Percentiles rank a stretch among this genome's conserved stretches.
Conservation (phyloP, 2,888 invertebrate species). For the Leistus spinibarbis region DNA sequence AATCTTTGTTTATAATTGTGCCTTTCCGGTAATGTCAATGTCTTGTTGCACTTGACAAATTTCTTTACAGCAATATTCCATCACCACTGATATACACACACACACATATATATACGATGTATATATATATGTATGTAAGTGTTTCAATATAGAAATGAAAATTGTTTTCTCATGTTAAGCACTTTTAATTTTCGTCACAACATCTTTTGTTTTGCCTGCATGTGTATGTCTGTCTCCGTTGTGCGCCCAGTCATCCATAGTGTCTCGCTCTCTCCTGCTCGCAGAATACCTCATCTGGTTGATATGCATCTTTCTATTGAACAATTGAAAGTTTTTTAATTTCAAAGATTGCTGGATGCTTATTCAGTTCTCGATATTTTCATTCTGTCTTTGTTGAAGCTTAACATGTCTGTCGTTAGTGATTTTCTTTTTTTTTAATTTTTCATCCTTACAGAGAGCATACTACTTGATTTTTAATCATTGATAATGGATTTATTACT, state of each 20-base stretch:
- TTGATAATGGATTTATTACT: background rate
- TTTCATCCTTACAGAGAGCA: background rate
- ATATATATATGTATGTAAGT: slow-evolving; percentile 2
- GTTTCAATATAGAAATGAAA: slow-evolving; percentile 38
- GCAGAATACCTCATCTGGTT: slow-evolving; percentile 17
- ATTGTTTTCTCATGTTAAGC: slow-evolving; percentile 19
- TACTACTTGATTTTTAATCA: background rate
- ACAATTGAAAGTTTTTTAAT: slow-evolving; percentile 40
- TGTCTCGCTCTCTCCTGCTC: slow-evolving; percentile 14
- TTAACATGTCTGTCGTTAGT: background rate
- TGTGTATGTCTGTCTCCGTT: slow-evolving; percentile 16
- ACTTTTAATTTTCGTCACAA: slow-evolving; percentile 36
- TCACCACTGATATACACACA: too few species aligned
- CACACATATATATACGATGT: background rate
- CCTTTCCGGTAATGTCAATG: too few species aligned
- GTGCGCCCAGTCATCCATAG: background rate
- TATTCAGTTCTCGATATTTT: slow-evolving; percentile 18
- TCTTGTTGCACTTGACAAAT: too few species aligned
- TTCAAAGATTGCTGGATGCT: slow-evolving; percentile 37
- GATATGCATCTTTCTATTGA: slow-evolving; percentile 38
- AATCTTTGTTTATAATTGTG: too few species aligned
- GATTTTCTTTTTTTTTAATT: background rate
- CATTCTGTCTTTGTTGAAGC: background rate
- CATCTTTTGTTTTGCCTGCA: slow-evolving; percentile 25
- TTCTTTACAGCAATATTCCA: too few species aligned